phyloP scores from a whole-genome alignment of 2,113 vertebrate genomes.

The Gracilinanus agilis region DNA sequence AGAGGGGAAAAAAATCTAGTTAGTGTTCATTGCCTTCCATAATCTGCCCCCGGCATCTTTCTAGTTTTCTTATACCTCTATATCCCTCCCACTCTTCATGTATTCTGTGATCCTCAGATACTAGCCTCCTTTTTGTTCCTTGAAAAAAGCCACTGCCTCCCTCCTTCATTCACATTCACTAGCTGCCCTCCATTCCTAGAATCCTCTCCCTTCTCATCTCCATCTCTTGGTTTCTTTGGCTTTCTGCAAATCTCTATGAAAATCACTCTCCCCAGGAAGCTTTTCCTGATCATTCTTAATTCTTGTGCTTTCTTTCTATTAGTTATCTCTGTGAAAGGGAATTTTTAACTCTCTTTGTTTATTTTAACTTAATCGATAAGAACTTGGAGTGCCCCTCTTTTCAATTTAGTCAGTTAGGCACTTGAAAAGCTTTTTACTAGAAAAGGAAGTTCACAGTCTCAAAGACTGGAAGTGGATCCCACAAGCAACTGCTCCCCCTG shows the following conservation, averaged over 20 bases:
- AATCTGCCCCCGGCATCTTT: background rate
- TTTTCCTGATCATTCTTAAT: background rate
- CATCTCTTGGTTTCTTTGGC: background rate
- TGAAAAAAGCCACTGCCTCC: background rate
- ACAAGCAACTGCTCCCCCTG: too few relatives aligned
- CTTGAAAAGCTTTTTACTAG: too few relatives aligned
- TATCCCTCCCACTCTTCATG: background rate
- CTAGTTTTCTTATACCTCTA: background rate
- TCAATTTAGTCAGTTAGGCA: too few relatives aligned
- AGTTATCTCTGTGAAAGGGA: background rate
- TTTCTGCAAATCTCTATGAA: background rate
- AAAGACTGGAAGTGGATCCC: too few relatives aligned
- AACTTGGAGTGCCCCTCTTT: too few relatives aligned
- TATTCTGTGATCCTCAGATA: background rate
- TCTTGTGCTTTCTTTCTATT: background rate
- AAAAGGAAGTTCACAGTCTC: too few relatives aligned
- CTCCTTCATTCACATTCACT: background rate
- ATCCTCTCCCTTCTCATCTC: background rate
- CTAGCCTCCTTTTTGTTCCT: background rate
- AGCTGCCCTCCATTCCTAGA: background rate
- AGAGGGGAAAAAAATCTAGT: background rate
- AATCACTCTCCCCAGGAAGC: background rate
- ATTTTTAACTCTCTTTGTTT: too few relatives aligned
- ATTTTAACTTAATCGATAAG: too few relatives aligned
- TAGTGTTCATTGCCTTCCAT: background rate